Base-by-base conservation (phyloP, 2,888 invertebrate genomes). In the Bembecia ichneumoniformis region DNA sequence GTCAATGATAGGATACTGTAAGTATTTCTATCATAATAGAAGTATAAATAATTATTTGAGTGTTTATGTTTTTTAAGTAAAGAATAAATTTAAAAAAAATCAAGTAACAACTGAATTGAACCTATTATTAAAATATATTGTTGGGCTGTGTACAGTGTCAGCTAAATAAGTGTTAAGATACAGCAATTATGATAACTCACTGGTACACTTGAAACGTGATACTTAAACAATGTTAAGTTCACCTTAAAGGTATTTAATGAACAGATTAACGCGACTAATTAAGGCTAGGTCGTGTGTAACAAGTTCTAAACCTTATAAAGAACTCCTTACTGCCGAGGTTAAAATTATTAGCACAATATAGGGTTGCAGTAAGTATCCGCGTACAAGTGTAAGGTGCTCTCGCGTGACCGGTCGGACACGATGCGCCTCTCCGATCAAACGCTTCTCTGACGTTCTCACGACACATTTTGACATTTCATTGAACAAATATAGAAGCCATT, bases 401-500 rank as follows among this genome's bases (percentile, higher is more conserved):
- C 58, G 64, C 68, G 72, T 74, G 79, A 83, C 82, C 82, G 65
- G 74, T 63, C 71, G 63, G 66, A 69, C 78, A 78, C 79, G 77
- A 76, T 62, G 72, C 70, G 52, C 50, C 64, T 66, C 68, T 67
- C 62, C 46, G 60, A 63, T 73, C 77, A 72, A 71, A 70, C 70
- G 66, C 73, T 68, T 66, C 62, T 59, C 64, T 63, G 71, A 70
- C 64, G 68, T 81, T 83, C 82, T 80, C 82, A 82, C 82, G 81
- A 82, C 77, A 79, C 64, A 77, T 80, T 86, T 76, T 86, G 83
- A 82, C 82, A 80, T 83, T 86, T 82, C 82, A 76, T 74, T 77
- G 74, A 79, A 72, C 82, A 81, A 79, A 81, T 77, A 82, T 81
- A 79, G 74, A 82, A 81, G 80, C 75, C 77, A 82, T 79, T 78